These are phyloP conservation scores for Eulemur coronatus DNA, from an alignment of 2,797 vertebrate genomes.

Conservation along the genomic window DNA sequence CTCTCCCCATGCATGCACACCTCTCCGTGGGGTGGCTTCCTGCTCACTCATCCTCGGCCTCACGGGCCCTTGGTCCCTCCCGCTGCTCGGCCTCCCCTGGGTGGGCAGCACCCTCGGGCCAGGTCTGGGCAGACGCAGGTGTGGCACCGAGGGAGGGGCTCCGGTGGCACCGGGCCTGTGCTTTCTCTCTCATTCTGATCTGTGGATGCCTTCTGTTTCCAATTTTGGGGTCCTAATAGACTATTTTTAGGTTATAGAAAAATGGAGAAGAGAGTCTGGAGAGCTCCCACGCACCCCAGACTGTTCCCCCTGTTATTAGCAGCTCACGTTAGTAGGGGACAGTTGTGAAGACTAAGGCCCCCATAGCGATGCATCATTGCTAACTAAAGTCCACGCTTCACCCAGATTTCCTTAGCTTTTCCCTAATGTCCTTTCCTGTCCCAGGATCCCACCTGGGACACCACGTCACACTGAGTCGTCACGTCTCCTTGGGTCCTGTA, in stretches of 20 bases:
- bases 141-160: background rate
- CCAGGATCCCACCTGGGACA: background rate
- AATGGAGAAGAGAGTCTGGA: background rate
- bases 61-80: fast-evolving
- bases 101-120: background rate
- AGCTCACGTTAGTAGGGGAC: background rate
- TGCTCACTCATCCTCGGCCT: fast-evolving
- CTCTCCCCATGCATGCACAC: fast-evolving
- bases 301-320: background rate
- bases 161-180: no score
- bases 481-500: background rate
- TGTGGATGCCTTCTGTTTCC: background rate
- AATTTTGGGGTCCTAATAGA: background rate
- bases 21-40: background rate
- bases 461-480: background rate
- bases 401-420: background rate
- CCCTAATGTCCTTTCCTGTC: background rate
- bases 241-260: background rate
- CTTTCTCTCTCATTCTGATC: background rate
- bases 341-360: background rate
- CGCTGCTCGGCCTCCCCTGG: background rate
- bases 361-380: fast-evolving
- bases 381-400: background rate
- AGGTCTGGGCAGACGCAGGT: background rate
- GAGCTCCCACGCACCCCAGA: fast-evolving